phyloP scores from a whole-genome alignment of 2,797 vertebrate genomes.

The Selene dorsalis region DNA sequence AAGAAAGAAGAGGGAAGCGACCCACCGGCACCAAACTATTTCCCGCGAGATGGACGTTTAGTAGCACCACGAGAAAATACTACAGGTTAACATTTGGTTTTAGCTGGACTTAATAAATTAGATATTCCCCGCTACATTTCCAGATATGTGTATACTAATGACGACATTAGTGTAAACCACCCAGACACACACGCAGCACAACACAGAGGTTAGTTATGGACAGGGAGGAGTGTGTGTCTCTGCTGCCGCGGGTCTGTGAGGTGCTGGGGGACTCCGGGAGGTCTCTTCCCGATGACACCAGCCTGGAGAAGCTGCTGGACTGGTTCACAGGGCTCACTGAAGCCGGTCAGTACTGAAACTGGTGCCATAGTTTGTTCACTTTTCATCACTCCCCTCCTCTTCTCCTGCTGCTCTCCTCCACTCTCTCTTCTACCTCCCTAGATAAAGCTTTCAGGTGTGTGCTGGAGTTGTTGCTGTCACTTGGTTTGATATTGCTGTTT shows the following conservation, averaged over 20 bases:
- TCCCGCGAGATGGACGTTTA: constrained; percentile 62
- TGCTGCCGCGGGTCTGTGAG: constrained; percentile 89
- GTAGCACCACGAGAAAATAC: background rate
- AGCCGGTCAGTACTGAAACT: constrained; percentile 79
- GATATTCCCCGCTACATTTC: background rate
- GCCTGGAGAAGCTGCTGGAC: constrained; percentile 94
- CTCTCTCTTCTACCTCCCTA: no score
- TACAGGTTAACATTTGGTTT: background rate
- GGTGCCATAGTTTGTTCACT: background rate
- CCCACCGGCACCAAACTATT: constrained; percentile 34
- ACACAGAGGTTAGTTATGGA: constrained; percentile 82
- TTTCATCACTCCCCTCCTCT: background rate
- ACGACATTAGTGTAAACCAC: background rate
- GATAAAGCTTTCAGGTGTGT: no score
- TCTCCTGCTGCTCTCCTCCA: background rate
- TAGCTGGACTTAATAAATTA: background rate
- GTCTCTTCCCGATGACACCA: constrained; percentile 90
- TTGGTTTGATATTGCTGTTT: background rate
- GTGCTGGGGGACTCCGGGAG: constrained; percentile 84
- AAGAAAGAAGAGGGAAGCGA: constrained; percentile 46
- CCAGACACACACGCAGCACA: background rate
- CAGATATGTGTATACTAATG: background rate
- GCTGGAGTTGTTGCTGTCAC: background rate
- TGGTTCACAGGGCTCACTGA: constrained; percentile 86
- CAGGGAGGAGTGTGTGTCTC: constrained; percentile 83